Base-by-base conservation (phyloP, 2,113 vertebrate genomes). In the Struthidea cinerea region DNA sequence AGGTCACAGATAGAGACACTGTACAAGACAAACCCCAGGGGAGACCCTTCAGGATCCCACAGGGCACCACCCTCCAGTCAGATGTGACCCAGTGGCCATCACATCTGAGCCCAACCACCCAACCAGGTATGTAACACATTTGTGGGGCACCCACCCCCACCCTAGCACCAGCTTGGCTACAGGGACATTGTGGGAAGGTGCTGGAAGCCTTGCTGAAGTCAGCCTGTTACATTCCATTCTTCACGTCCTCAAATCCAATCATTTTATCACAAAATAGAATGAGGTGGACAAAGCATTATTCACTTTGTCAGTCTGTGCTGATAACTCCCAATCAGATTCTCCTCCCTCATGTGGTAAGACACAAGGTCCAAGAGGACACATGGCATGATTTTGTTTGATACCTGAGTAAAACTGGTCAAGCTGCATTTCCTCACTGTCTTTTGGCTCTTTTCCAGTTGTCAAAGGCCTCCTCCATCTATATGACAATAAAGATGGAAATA, bases 111-210 rank as follows among this genome's bases (percentile, higher is more conserved):
- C 30, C 5, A 7, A 13, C 8, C 3, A 16, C 3, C 5, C 22
- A 37, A 13, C 6, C 10, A 56, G 10, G 8, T 18, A 27, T 18
- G 21, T 18, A 26, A 1, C 0, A 1, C 6, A 2, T 4, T 17
- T 10, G 4, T 50, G 37, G 3, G 15, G 19, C 23, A 27, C 10
- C 33, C 17, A 16, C 2, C 1, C 6, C 1, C 10, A 63, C 6
- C 7, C 16, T 14, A 39, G 33, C 28, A 49, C 21, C 52, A 83
- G 12, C 11, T 27, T 60, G 26, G 26, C 7, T 69, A 27, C 41
- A 79, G n/a, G 7, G 53, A 57, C 11, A 33, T 16, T 19, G 24
- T 22, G 24, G n/a, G 22, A 80, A 3, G 5, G n/a, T 33, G 27
- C 30, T 53, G 21, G 14, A 67, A 84, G 18, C 37, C 18, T 53